A percentile compares a stretch with the other conserved stretches of the same genome.
phyloP scores from a whole-genome alignment of 2,888 invertebrate species.

The Aethes cnicana region DNA sequence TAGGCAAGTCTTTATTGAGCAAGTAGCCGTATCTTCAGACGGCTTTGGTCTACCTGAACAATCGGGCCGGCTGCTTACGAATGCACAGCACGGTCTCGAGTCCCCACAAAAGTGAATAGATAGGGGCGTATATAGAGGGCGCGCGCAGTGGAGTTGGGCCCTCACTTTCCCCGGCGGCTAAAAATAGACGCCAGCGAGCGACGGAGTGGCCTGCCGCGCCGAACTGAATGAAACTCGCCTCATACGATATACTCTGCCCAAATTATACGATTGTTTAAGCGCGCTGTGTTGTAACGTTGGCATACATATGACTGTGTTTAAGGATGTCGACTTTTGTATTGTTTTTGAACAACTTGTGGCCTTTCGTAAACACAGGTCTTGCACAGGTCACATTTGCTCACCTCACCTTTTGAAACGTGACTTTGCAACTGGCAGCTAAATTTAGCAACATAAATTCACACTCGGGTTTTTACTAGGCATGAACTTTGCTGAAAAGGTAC shows the following conservation, averaged over 20 bases:
- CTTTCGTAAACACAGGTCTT: too few relatives aligned
- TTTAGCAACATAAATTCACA: too few relatives aligned
- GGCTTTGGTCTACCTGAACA: slow-evolving; percentile 44
- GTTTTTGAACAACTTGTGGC: too few relatives aligned
- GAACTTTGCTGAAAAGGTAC: too few relatives aligned
- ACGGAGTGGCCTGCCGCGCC: slow-evolving; percentile 50
- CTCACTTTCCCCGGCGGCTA: slow-evolving; percentile 74
- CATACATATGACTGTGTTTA: not conserved
- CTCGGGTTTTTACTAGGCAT: too few relatives aligned
- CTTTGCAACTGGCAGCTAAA: too few relatives aligned
- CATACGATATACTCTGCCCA: slow-evolving; percentile 9
- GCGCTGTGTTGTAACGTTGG: slow-evolving; percentile 6
- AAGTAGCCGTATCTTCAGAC: slow-evolving; percentile 18
- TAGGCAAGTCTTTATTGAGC: slow-evolving; percentile 6
- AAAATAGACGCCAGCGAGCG: slow-evolving; percentile 72
- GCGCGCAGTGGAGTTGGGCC: slow-evolving; percentile 64
- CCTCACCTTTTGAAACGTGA: too few relatives aligned
- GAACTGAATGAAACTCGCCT: slow-evolving; percentile 24
- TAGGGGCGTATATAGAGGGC: slow-evolving; percentile 51
- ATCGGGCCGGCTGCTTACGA: slow-evolving; percentile 54
- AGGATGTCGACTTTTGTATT: too few relatives aligned
- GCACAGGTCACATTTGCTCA: too few relatives aligned
- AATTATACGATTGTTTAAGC: slow-evolving; percentile 11
- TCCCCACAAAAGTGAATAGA: slow-evolving; percentile 64
- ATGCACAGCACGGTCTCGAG: slow-evolving; percentile 68